Evolutionary conservation across 2,113 vertebrate genomes (phyloP).

Genomic region (Ahaetulla prasina): DNA sequence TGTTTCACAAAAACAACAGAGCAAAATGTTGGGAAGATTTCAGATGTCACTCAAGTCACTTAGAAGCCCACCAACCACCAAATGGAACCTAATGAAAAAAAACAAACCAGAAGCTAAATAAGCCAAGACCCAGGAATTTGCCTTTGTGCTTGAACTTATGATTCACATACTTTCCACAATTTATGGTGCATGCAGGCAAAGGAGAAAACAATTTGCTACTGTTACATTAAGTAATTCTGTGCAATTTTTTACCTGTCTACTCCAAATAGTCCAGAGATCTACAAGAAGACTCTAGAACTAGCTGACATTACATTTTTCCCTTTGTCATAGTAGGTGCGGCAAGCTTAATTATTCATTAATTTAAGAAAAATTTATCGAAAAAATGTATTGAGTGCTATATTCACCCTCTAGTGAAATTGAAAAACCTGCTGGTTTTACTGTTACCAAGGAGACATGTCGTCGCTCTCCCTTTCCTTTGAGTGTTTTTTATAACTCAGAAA

Average conservation of each 20-base stretch:
- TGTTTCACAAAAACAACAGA: not conserved
- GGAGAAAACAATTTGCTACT: not conserved
- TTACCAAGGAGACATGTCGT: not conserved
- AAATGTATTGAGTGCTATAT: not conserved
- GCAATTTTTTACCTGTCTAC: not conserved
- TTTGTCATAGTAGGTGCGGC: not conserved
- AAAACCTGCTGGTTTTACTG: not conserved
- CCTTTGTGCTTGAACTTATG: not conserved
- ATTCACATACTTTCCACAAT: not conserved
- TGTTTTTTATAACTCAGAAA: not conserved
- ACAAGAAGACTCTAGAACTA: not conserved
- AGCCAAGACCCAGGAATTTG: not conserved
- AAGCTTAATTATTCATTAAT: not conserved
- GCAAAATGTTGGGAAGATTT: not conserved
- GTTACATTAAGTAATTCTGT: not conserved
- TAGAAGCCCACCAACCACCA: not conserved
- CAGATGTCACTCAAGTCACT: not conserved
- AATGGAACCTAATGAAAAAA: not conserved
- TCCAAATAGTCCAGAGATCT: not conserved
- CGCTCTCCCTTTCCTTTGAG: not conserved
- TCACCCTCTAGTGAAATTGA: not conserved
- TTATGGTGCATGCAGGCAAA: not conserved
- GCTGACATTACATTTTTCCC: not conserved
- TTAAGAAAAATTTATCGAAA: not conserved
- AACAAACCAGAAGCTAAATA: not conserved